A percentile compares a stretch with the other conserved stretches of the same genome.
These are phyloP conservation scores for Ochlodes sylvanus DNA, from an alignment of 2,888 invertebrate genomes.

Conservation along the genomic window DNA sequence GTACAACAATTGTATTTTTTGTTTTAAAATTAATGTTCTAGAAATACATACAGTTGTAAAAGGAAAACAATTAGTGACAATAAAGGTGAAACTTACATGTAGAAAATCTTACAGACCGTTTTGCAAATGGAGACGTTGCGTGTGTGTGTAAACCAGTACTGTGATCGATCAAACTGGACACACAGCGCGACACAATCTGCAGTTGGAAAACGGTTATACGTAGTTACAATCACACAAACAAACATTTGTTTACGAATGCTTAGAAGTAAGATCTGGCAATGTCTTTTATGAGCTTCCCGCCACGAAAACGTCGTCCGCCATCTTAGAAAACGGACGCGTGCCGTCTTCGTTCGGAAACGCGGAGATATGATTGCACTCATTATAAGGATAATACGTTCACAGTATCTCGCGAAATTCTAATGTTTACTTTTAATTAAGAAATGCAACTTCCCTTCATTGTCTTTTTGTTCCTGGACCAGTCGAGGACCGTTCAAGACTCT, in stretches of 20 bases:
- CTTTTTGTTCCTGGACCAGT: slow-evolving; percentile 78
- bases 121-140: slow-evolving; percentile 48
- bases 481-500: slow-evolving; percentile 72
- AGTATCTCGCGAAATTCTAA: slow-evolving; percentile 56
- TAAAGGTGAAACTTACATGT: slow-evolving; percentile 76
- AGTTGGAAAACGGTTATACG: slow-evolving; percentile 55
- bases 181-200: slow-evolving; percentile 42
- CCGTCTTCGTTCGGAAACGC: slow-evolving; percentile 42
- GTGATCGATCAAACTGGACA: slow-evolving; percentile 9
- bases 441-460: slow-evolving; percentile 82
- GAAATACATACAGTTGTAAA: slow-evolving; percentile 76
- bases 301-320: slow-evolving; percentile 46
- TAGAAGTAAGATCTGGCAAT: slow-evolving; percentile 72
- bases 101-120: slow-evolving; percentile 52
- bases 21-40: slow-evolving; percentile 75
- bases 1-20: slow-evolving; percentile 76
- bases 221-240: slow-evolving; percentile 70
- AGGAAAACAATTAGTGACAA: slow-evolving; percentile 77
- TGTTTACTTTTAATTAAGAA: slow-evolving; percentile 61
- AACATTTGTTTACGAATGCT: slow-evolving; percentile 70
- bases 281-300: slow-evolving; percentile 63
- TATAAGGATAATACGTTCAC: slow-evolving; percentile 41
- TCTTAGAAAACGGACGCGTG: slow-evolving; percentile 38
- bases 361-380: slow-evolving; percentile 49
- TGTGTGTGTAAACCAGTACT: not conserved